A percentile compares a stretch with the other conserved stretches of the same genome.
These are phyloP conservation scores for Sitobion miscanthi DNA, from an alignment of 1,140 invertebrate genomes.

Conservation along the genomic window DNA sequence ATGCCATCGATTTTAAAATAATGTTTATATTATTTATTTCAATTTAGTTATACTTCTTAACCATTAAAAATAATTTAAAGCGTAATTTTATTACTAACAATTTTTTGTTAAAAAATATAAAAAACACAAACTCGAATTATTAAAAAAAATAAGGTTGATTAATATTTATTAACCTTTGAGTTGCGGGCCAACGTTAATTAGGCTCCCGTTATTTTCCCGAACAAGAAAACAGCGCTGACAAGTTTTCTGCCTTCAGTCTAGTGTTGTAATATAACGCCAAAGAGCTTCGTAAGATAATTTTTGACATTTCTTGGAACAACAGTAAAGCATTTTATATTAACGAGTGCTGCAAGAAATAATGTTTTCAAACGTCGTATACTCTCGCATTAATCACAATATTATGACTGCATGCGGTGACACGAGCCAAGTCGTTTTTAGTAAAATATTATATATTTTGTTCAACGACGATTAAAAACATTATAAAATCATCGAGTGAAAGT, in stretches of 20 bases:
- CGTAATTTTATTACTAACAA: neutral
- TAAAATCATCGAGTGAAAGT: neutral
- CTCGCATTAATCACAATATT: neutral
- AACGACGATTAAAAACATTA: neutral
- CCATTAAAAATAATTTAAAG: neutral
- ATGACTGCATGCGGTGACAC: neutral
- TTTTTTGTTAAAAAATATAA: neutral
- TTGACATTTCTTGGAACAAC: neutral
- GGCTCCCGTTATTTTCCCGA: neutral
- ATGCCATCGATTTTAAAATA: neutral
- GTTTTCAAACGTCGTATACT: neutral
- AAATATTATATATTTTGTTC: neutral
- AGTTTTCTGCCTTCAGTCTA: constrained; percentile 13
- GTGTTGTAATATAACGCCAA: neutral
- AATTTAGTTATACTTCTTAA: neutral
- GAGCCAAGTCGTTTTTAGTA: neutral
- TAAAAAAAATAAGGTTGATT: neutral
- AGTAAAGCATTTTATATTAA: constrained; percentile 6
- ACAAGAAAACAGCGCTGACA: neutral
- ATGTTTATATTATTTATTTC: neutral
- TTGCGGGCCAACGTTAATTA: constrained; percentile 9
- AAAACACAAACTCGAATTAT: neutral
- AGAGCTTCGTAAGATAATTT: constrained; percentile 19
- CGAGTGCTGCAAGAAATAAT: neutral
- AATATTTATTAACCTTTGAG: constrained; percentile 27